Conservation (phyloP, 2,797 vertebrate genomes). For the Semotilus atromaculatus region DNA sequence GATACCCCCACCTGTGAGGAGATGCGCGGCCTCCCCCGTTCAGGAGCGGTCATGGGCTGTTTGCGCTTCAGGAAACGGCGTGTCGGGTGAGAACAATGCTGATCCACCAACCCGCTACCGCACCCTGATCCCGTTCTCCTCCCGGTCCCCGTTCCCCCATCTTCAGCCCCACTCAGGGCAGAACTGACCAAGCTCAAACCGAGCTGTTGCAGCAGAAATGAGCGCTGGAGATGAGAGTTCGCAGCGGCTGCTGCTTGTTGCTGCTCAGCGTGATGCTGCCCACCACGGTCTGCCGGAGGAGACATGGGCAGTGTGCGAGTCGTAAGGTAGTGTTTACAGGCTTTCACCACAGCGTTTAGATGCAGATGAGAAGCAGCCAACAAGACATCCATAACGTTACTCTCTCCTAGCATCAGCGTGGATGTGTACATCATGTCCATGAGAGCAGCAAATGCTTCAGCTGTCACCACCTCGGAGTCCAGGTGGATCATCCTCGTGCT, state of each 20-base stretch:
- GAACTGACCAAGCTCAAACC: conserved; percentile 95
- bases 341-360: conserved; percentile 96
- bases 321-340: conserved; percentile 97
- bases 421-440: conserved; percentile 99
- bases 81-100: conserved; percentile 85
- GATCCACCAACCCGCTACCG: conserved; percentile 78
- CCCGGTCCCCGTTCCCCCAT: conserved; percentile 75
- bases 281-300: conserved; percentile 79
- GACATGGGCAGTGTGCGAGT: conserved; percentile 94
- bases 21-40: conserved; percentile 86
- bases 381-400: conserved; percentile 97
- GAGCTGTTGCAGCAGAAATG: conserved; percentile 95
- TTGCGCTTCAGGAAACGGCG: conserved; percentile 95
- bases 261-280: conserved; percentile 70
- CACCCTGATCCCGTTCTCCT: conserved; percentile 62
- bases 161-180: conserved; percentile 84
- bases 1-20: conserved; percentile 78
- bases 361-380: conserved; percentile 96
- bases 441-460: conserved; percentile 94
- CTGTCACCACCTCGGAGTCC: conserved; percentile 96
- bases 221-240: conserved; percentile 90
- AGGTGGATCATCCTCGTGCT: conserved; percentile 98
- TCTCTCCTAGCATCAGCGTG: conserved; percentile 96
- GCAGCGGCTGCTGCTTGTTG: conserved; percentile 65
- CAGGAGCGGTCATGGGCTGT: conserved; percentile 75